Conservation (phyloP, 2,113 vertebrate species). For the Actenoides lindsayi region DNA sequence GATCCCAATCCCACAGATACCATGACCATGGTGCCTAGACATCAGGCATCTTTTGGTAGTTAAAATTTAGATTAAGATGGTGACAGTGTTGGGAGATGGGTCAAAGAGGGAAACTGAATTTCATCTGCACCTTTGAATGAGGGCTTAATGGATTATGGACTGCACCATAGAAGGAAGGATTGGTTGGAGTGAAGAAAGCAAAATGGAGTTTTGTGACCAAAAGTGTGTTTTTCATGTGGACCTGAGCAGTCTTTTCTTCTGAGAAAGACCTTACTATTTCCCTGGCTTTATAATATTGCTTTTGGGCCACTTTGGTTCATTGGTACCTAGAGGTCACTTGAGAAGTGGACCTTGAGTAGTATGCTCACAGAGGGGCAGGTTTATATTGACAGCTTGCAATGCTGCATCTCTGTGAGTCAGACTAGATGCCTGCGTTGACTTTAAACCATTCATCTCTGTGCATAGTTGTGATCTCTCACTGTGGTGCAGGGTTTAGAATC, state of each 20-base stretch:
- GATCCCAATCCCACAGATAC: not conserved
- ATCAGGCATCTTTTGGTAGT: not conserved
- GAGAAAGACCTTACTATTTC: not conserved
- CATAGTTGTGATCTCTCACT: not conserved
- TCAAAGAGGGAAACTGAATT: not conserved
- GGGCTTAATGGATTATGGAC: not conserved
- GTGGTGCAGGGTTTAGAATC: not conserved
- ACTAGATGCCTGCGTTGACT: not conserved
- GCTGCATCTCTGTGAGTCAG: not conserved
- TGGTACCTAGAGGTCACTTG: not conserved
- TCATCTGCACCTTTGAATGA: not conserved
- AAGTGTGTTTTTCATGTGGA: not conserved
- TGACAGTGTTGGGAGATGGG: not conserved
- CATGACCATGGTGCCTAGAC: rapidly evolving
- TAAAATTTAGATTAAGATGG: not conserved
- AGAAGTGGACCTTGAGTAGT: not conserved
- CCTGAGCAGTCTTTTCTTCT: not conserved
- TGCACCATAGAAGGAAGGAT: not conserved
- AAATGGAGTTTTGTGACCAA: not conserved
- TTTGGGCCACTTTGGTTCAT: not conserved
- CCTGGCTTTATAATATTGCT: not conserved
- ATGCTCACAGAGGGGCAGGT: not conserved
- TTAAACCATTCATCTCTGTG: not conserved
- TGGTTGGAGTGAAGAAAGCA: not conserved
- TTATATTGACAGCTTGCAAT: not conserved